Conservation (phyloP, 2,113 vertebrate species). For the Eubucco bourcierii region DNA sequence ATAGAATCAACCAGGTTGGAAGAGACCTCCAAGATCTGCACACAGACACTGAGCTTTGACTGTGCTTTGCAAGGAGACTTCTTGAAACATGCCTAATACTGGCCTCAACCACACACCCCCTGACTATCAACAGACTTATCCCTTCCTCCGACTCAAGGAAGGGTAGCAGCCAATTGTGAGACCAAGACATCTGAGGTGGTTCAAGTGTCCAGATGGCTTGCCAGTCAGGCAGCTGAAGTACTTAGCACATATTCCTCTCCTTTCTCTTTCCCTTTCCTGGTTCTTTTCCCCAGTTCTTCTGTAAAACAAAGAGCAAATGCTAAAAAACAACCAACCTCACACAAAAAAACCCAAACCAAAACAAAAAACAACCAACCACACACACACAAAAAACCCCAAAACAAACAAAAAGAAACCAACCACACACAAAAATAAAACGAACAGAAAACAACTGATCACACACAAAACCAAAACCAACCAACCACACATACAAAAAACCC, state of each 20-base stretch:
- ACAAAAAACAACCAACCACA: no score
- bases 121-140: background rate
- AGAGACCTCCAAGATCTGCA: background rate
- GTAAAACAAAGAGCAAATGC: background rate
- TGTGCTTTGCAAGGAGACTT: background rate
- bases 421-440: no score
- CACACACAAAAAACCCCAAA: background rate
- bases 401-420: no score
- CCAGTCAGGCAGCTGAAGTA: slow-evolving; percentile 4
- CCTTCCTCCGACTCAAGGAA: background rate
- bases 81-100: background rate
- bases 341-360: no score
- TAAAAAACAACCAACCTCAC: background rate
- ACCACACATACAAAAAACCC: no score
- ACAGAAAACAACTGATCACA: no score
- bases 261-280: background rate
- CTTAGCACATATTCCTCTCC: background rate
- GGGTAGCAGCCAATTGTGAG: background rate
- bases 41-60: background rate
- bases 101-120: background rate
- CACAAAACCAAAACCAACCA: no score
- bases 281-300: background rate
- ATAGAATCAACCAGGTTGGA: no score
- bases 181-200: background rate
- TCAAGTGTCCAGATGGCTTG: background rate